phyloP scores from a whole-genome alignment of 2,888 invertebrate genomes.

The Pterostichus madidus region DNA sequence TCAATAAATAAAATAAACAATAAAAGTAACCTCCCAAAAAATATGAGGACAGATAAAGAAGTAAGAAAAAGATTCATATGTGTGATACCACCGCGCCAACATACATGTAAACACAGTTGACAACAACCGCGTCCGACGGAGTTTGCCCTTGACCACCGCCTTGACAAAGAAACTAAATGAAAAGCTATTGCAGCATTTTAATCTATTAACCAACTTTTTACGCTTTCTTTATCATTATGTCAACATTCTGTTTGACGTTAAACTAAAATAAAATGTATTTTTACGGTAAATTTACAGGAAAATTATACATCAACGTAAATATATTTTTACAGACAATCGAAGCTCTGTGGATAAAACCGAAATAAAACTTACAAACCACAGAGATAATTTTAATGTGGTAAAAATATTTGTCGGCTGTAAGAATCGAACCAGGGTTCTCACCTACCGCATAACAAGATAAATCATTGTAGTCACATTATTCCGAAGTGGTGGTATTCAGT shows the following conservation, averaged over 20 bases:
- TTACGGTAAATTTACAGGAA: too few relatives aligned
- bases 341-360: too few relatives aligned
- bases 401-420: too few relatives aligned
- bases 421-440: too few relatives aligned
- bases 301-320: too few relatives aligned
- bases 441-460: too few relatives aligned
- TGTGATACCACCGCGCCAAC: constrained; percentile 4
- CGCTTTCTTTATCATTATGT: background rate
- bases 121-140: background rate
- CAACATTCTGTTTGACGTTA: background rate
- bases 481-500: too few relatives aligned
- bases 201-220: background rate
- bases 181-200: background rate
- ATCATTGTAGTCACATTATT: too few relatives aligned
- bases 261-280: background rate
- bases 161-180: constrained; percentile 11
- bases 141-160: constrained; percentile 8
- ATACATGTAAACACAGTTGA: constrained; percentile 6
- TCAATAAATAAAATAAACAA: constrained; percentile 10
- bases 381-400: too few relatives aligned
- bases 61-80: background rate
- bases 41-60: background rate
- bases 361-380: too few relatives aligned
- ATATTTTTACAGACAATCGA: too few relatives aligned
- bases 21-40: background rate